Evolutionary conservation across 2,888 invertebrate species (phyloP), one percentile per base, ranked within the genome.

Genomic region (Melipona bicolor): DNA sequence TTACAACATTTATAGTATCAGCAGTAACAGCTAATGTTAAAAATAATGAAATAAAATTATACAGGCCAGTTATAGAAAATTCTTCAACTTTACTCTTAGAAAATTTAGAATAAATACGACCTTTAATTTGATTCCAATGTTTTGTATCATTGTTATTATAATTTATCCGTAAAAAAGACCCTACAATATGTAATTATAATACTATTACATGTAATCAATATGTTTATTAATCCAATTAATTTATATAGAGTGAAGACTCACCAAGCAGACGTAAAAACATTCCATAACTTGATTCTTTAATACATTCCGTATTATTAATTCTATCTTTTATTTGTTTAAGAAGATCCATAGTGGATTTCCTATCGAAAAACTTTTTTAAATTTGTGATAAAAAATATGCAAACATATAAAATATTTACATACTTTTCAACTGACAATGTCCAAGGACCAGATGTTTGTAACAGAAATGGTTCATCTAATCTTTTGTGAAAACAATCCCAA

Each of bases 401-500:
- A 64, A 52, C 74, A 79, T 87, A 93, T 92, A 93, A 92, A 67
- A 67, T n/a, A 70, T 87, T 89, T 2, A 94, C 91, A 95, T 95
- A 95, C 91, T 95, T 95, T 71, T 95, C 95, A 69, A 95, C 92
- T 0, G 95, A 94, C 27, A 91, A 74, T 43, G 89, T 88, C 94
- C 94, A 94, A 56, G 94, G 94, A 11, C 94, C 94, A n/a, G 95
- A 91, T 49, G 95, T 95, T 36, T 95, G 94, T 21, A 95, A 90
- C 80, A 95, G 94, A 89, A 96, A 96, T 3, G 95, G 95, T 56
- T 95, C 95, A 90, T 96, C 96, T 6, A 96, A 93, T 90, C 95
- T 95, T 77, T 95, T 95, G 89, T 96, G 95, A 89, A 96, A 96
- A 90, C 95, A 95, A 88, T 96, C 96, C 96, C 96, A 96, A 3